Conservation (phyloP, 2,113 vertebrate genomes). For the Halcyon senegalensis region DNA sequence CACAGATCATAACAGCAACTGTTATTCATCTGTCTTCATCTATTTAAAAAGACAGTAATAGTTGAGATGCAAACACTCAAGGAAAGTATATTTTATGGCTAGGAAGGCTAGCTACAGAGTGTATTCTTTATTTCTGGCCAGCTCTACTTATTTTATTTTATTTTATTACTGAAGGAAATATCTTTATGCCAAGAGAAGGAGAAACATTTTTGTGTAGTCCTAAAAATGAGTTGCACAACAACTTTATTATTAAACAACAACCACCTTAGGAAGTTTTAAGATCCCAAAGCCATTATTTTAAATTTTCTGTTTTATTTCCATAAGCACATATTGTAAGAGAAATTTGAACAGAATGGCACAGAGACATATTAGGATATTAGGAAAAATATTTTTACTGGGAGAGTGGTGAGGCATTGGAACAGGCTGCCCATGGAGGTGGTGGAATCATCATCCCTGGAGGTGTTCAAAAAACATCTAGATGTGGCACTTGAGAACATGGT, state of each 20-base stretch:
- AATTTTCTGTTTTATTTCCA: neutral
- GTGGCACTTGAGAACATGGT: no score
- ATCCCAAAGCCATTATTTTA: neutral
- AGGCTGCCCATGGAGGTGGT: no score
- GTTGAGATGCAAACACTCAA: neutral
- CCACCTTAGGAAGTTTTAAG: neutral
- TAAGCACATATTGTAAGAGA: neutral
- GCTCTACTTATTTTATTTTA: neutral
- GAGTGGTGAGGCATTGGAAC: no score
- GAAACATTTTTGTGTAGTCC: neutral
- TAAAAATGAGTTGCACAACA: neutral
- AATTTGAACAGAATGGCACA: neutral
- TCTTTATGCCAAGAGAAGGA: neutral
- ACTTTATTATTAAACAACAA: neutral
- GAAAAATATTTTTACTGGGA: no score
- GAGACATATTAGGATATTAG: no score
- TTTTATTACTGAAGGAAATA: neutral
- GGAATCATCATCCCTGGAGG: no score
- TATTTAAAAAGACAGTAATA: neutral
- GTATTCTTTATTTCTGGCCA: neutral
- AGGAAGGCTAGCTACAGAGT: neutral
- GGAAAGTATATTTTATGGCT: neutral
- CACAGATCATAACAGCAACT: neutral
- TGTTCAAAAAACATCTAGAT: no score
- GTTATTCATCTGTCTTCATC: neutral